Evolutionary conservation across 2,888 invertebrate genomes (phyloP), one percentile per base, ranked within the genome.

Genomic region (Trissolcus japonicus): DNA sequence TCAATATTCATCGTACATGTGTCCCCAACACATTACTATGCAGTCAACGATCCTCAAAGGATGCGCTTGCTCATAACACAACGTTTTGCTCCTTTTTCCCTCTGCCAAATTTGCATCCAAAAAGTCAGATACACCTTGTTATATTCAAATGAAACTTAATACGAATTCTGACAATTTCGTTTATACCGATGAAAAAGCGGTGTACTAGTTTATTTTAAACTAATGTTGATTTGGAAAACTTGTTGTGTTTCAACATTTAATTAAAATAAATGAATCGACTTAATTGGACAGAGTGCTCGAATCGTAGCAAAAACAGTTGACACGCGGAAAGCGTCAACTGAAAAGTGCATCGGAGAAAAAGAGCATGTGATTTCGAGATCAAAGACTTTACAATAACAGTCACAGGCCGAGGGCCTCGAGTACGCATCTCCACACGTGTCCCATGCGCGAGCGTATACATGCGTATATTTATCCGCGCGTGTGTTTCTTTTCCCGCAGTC

Each of bases 341-440:
- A 46, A 62, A 72, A 72, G 59, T 19, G 56, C 35, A 35, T 35
- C 46, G 21, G 21, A 41, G 60, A 46, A 67, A 67, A 56, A 29
- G 66, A 66, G 56, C 65, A 61, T 48, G 53, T 48, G 73, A 60
- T 25, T 46, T 57, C 14, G 62, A 61, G 60, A 54, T 46, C 55
- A 73, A 53, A 67, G 62, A 62, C 74, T 51, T 75, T 67, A 63
- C 74, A 75, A 68, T 75, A 75, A 75, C 74, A 75, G 74, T 54
- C 56, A 40, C 54, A 63, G 51, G 60, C 25, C 25, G 63, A 14
- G 50, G 46, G 48, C 14, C 46, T 51, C 35, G 55, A 62, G 40
- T 41, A 54, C 68, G 71, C 76, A 76, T 76, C 69, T 76, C 57
- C 67, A 76, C 76, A 71, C 71, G 66, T 66, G 76, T 74, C 35